phyloP scores from a whole-genome alignment of 2,888 invertebrate species.

The Xanthia togata region DNA sequence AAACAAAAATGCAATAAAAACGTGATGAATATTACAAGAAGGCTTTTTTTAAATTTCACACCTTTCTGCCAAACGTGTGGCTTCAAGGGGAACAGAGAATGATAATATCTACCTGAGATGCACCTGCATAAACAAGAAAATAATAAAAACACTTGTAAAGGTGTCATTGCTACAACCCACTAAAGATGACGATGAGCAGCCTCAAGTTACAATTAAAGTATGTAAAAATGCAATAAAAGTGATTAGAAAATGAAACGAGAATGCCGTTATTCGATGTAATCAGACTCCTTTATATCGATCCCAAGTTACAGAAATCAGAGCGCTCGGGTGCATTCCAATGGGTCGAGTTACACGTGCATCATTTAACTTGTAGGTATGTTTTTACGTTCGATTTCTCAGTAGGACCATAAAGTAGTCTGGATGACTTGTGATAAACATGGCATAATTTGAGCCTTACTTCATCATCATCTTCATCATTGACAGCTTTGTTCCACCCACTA shows the following conservation, averaged over 20 bases:
- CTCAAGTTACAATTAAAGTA: constrained; percentile 47
- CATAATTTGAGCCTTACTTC: not conserved
- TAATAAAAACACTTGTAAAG: constrained; percentile 38
- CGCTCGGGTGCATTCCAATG: constrained; percentile 51
- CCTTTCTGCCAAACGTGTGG: constrained; percentile 19
- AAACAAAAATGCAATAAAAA: constrained; percentile 20
- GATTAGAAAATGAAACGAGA: constrained; percentile 76
- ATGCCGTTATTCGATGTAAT: constrained; percentile 67
- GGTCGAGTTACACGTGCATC: constrained; percentile 64
- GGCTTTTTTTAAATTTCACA: constrained; percentile 17
- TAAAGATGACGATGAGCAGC: constrained; percentile 10
- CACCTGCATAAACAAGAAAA: constrained; percentile 48
- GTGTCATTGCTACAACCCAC: constrained; percentile 11
- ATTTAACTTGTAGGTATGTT: constrained; percentile 55
- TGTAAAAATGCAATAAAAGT: constrained; percentile 66
- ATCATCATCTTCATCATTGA: not conserved
- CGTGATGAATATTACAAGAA: not conserved
- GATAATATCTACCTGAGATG: constrained; percentile 34
- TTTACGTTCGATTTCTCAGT: constrained; percentile 50
- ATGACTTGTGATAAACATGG: not conserved
- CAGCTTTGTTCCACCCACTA: not conserved
- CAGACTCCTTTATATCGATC: constrained; percentile 67
- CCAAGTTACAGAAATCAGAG: constrained; percentile 74
- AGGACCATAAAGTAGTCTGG: not conserved
- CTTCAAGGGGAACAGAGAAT: constrained; percentile 21